These are phyloP conservation scores for Neolamprologus cancellatus DNA, from an alignment of 2,113 vertebrate species.

Conservation along the genomic window DNA sequence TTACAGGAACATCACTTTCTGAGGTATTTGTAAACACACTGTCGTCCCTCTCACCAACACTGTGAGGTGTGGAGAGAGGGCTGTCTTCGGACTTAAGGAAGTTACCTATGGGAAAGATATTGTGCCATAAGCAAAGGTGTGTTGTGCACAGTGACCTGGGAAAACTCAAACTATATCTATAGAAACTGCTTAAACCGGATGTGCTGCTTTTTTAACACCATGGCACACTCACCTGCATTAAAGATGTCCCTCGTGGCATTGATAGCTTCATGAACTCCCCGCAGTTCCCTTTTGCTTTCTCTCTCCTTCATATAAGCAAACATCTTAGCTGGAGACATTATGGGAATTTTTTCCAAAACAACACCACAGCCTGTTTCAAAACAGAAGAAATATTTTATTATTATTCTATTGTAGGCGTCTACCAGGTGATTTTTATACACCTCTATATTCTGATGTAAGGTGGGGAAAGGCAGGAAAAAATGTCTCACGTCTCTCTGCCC, in stretches of 20 bases:
- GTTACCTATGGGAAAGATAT: neutral
- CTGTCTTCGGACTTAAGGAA: neutral
- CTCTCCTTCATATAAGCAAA: conserved; percentile 68
- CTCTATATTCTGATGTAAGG: neutral
- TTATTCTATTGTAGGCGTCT: neutral
- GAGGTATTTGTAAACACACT: neutral
- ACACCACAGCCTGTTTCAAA: conserved; percentile 19
- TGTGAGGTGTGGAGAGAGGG: neutral
- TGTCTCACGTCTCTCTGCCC: conserved; percentile 30
- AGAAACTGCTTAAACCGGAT: neutral
- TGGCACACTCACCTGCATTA: neutral
- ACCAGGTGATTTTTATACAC: neutral
- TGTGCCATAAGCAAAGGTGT: neutral
- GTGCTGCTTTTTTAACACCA: neutral
- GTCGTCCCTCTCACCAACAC: neutral
- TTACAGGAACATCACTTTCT: neutral
- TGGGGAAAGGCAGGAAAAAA: neutral
- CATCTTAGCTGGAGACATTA: conserved; percentile 63
- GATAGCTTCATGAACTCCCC: neutral
- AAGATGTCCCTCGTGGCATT: neutral
- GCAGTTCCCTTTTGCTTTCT: neutral
- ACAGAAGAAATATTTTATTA: neutral
- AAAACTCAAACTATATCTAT: neutral
- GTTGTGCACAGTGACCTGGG: neutral
- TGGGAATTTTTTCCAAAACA: neutral